Percentiles rank a stretch among this genome's conserved stretches.
phyloP scores from a whole-genome alignment of 2,113 vertebrate species.

The Ailuropoda melanoleuca region DNA sequence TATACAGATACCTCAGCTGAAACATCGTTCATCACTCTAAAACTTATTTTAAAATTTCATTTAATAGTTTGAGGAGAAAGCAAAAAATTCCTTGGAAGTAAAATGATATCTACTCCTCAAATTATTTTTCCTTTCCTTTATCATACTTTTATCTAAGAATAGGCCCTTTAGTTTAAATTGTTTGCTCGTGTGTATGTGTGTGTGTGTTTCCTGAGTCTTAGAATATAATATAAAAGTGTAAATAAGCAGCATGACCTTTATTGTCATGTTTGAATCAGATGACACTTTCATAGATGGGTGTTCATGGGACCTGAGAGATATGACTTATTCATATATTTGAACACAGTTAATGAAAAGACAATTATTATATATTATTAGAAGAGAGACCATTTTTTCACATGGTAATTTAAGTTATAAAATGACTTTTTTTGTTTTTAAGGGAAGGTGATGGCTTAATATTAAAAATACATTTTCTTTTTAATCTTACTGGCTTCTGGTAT shows the following conservation, averaged over 20 bases:
- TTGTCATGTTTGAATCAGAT: background rate
- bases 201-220: background rate
- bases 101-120: background rate
- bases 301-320: background rate
- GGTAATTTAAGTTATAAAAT: background rate
- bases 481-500: background rate
- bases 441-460: background rate
- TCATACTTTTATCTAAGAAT: background rate
- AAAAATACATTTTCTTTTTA: conserved; percentile 13
- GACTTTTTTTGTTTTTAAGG: background rate
- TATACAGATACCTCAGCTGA: background rate
- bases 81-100: background rate
- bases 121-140: background rate
- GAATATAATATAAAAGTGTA: background rate
- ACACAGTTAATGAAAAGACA: background rate
- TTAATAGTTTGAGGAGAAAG: background rate
- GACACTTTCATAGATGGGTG: background rate
- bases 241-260: background rate
- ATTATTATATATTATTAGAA: background rate
- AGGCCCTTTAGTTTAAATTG: background rate
- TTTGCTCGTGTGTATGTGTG: background rate
- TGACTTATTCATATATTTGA: background rate
- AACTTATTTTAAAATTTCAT: background rate
- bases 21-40: background rate
- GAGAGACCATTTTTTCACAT: background rate